Conservation (phyloP, 2,797 vertebrate species). For the Hydrolagus colliei region DNA sequence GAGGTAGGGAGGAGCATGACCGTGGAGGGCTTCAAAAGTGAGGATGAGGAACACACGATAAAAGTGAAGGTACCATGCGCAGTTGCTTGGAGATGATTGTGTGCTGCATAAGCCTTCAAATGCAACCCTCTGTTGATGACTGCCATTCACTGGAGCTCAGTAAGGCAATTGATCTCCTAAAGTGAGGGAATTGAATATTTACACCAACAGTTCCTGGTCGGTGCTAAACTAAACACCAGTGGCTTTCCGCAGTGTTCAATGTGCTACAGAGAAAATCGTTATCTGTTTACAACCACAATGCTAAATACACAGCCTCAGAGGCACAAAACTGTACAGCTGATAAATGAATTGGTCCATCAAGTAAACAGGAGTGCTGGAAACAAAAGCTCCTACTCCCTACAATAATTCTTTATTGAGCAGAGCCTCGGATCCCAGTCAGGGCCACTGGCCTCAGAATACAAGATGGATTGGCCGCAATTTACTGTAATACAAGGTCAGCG, state of each 20-base stretch:
- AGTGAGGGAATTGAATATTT: background rate
- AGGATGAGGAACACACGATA: background rate
- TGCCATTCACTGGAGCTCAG: background rate
- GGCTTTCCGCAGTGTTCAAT: background rate
- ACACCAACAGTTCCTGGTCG: background rate
- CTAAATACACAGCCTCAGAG: background rate
- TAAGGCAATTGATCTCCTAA: background rate
- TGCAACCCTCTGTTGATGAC: background rate
- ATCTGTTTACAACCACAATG: background rate
- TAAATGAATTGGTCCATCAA: background rate
- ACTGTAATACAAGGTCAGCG: background rate
- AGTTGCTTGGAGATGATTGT: background rate
- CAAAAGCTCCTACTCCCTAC: background rate
- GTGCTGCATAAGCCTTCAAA: background rate
- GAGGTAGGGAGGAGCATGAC: too few species aligned
- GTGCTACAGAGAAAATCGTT: constrained; percentile 12
- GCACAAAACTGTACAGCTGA: background rate
- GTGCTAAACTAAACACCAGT: background rate
- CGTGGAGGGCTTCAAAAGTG: too few species aligned
- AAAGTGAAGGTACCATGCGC: background rate
- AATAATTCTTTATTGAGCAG: background rate
- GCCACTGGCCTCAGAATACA: too few species aligned
- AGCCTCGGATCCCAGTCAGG: background rate
- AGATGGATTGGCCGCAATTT: background rate
- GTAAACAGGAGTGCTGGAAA: background rate